phyloP scores from a whole-genome alignment of 1,140 invertebrate genomes.

The Papilio polyxenes region DNA sequence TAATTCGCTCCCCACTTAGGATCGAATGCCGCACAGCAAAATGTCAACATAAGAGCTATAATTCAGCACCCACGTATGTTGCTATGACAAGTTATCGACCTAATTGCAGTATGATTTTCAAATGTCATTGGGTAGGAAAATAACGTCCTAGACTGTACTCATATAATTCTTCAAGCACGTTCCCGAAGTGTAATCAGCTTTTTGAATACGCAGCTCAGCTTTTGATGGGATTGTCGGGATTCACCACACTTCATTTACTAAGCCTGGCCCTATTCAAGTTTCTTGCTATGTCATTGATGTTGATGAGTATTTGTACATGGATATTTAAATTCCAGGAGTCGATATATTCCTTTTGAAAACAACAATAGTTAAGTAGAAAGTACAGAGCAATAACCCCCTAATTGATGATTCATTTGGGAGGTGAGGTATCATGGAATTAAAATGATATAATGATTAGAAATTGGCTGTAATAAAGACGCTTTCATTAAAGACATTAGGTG shows the following conservation, averaged over 20 bases:
- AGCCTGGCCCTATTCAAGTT: constrained; percentile 60
- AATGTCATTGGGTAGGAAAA: background rate
- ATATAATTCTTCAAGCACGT: constrained; percentile 40
- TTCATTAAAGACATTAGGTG: too few species aligned
- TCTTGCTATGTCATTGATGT: constrained; percentile 69
- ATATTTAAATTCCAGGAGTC: constrained; percentile 65
- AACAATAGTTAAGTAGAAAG: constrained; percentile 68
- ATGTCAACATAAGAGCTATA: background rate
- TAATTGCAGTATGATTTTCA: background rate
- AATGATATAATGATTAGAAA: constrained; percentile 1
- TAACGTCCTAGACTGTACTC: background rate
- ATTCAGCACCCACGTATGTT: background rate
- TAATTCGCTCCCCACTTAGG: background rate
- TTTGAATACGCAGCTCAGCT: constrained; percentile 61
- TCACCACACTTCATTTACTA: constrained; percentile 67
- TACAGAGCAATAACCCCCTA: constrained; percentile 65
- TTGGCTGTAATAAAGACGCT: background rate
- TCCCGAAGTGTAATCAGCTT: constrained; percentile 60
- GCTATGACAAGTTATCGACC: background rate
- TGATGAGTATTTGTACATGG: constrained; percentile 69
- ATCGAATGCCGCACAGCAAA: background rate
- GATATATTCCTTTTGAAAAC: constrained; percentile 58
- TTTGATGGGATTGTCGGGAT: constrained; percentile 66
- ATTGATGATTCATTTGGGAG: constrained; percentile 50
- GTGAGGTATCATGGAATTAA: background rate